Percentiles rank a stretch among this genome's conserved stretches.
Evolutionary conservation across 2,113 vertebrate species (phyloP).

Genomic region (Callospermophilus lateralis): DNA sequence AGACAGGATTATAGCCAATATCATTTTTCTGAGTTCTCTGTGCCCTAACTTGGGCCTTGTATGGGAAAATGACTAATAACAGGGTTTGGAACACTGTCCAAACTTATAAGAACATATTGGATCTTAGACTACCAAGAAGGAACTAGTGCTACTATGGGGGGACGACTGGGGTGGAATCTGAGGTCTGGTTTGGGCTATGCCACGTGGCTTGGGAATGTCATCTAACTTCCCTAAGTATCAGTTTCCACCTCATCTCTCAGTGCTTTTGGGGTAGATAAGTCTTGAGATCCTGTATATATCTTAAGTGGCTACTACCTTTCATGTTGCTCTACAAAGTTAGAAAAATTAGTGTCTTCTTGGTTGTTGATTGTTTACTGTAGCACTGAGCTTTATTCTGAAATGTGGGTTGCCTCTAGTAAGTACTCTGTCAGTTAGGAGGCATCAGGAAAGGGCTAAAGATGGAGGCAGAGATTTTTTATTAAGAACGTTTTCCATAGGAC

Average conservation of each 20-base stretch:
- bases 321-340: neutral
- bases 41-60: neutral
- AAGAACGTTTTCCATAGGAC: neutral
- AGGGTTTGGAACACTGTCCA: neutral
- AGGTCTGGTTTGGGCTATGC: neutral
- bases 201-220: neutral
- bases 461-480: neutral
- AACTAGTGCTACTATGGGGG: neutral
- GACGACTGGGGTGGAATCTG: neutral
- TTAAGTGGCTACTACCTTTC: neutral
- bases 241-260: neutral
- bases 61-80: neutral
- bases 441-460: neutral
- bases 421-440: neutral
- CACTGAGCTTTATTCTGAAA: constrained; percentile 23
- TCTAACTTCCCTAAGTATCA: neutral
- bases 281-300: neutral
- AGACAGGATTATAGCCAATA: neutral
- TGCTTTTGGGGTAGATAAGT: neutral
- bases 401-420: neutral
- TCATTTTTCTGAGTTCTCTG: neutral
- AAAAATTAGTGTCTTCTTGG: neutral
- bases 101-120: neutral
- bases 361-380: neutral
- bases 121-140: neutral